phyloP scores from a whole-genome alignment of 2,888 invertebrate species.

The Nineta flava region DNA sequence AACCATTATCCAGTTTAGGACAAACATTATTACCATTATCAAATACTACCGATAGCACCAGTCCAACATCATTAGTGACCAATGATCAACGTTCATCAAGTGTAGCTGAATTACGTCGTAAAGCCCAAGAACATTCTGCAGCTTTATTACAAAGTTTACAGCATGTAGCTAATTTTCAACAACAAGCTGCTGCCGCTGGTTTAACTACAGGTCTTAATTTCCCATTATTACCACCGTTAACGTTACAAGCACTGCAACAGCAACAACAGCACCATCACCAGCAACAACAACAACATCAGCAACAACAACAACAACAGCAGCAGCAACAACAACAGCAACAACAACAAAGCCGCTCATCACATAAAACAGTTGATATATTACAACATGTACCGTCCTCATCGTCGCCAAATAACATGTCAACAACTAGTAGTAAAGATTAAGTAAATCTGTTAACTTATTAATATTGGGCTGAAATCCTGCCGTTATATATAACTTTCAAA shows the following conservation, averaged over 20 bases:
- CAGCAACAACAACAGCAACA: not conserved
- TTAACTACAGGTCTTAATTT: slow-evolving; percentile 34
- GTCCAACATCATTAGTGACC: slow-evolving; percentile 24
- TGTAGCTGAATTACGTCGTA: slow-evolving; percentile 79
- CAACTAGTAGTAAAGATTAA: not conserved
- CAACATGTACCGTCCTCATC: not conserved
- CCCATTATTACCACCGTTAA: slow-evolving; percentile 24
- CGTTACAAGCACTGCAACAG: slow-evolving; percentile 22
- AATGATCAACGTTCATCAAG: slow-evolving; percentile 58
- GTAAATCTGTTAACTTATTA: too few relatives aligned
- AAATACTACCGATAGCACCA: slow-evolving; percentile 17
- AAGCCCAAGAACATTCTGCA: slow-evolving; percentile 90
- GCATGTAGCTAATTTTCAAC: slow-evolving; percentile 41
- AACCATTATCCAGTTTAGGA: slow-evolving; percentile 29
- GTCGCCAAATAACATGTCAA: slow-evolving; percentile 1
- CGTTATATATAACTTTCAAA: too few relatives aligned
- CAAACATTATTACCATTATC: slow-evolving; percentile 20
- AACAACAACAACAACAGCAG: not conserved
- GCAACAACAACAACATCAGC: not conserved
- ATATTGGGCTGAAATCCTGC: too few relatives aligned
- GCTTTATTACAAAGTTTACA: slow-evolving; percentile 64
- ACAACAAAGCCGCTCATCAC: not conserved
- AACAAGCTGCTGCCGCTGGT: slow-evolving; percentile 34
- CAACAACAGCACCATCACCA: not conserved
- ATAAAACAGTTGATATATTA: not conserved